A percentile compares a stretch with the other conserved stretches of the same genome.
These are phyloP conservation scores for Platycheirus albimanus DNA, from an alignment of 2,888 invertebrate genomes.

Conservation along the genomic window DNA sequence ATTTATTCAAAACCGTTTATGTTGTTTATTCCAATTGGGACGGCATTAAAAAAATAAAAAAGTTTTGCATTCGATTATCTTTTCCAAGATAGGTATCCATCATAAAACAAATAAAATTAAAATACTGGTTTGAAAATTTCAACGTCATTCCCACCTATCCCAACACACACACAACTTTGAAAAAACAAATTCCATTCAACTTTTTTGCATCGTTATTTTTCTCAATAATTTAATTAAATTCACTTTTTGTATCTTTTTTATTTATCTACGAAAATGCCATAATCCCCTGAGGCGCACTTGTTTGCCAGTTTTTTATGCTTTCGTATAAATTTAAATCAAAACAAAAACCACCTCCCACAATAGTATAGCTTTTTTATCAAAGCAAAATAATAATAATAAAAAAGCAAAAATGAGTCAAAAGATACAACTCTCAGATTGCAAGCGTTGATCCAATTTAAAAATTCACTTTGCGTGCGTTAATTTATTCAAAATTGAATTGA, in stretches of 20 bases:
- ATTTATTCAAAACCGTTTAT: too few relatives aligned
- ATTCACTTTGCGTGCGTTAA: not conserved
- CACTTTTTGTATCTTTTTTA: not conserved
- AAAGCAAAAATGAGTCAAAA: conserved; percentile 3
- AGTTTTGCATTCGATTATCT: too few relatives aligned
- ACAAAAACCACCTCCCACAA: conserved; percentile 15
- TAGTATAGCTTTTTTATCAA: not conserved
- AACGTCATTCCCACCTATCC: too few relatives aligned
- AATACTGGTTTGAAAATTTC: too few relatives aligned
- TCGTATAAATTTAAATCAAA: conserved; percentile 11
- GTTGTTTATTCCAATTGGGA: too few relatives aligned
- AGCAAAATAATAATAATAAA: too few relatives aligned
- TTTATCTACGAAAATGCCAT: not conserved
- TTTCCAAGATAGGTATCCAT: too few relatives aligned
- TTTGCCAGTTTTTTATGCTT: conserved; percentile 8
- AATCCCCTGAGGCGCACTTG: not conserved
- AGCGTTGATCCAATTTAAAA: conserved; percentile 26
- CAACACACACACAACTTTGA: not conserved
- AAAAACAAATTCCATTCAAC: conserved; percentile 3
- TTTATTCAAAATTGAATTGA: not conserved
- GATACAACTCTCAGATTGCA: not conserved
- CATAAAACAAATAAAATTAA: too few relatives aligned
- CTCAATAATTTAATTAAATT: conserved; percentile 25
- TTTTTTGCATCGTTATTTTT: not conserved
- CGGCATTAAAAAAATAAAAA: too few relatives aligned